Conservation (phyloP, 2,888 invertebrate species). For the Margaritifera margaritifera region DNA sequence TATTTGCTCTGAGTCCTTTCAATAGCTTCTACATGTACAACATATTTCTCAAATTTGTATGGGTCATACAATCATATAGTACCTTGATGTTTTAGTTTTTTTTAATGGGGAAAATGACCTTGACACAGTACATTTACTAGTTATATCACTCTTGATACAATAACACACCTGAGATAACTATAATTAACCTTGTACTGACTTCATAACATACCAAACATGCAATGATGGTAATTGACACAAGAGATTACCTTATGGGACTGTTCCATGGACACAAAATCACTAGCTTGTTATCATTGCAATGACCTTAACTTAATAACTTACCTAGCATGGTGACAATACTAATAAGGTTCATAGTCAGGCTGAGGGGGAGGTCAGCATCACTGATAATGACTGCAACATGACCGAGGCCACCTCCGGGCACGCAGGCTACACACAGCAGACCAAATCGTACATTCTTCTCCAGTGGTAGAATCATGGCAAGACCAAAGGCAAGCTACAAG, state of each 20-base stretch:
- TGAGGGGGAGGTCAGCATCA: slow-evolving; percentile 65
- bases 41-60: no score
- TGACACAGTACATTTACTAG: no score
- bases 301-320: slow-evolving; percentile 31
- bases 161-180: no score
- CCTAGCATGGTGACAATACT: slow-evolving; percentile 66
- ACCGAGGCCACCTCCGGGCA: slow-evolving; percentile 71
- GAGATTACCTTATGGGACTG: background rate
- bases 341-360: slow-evolving; percentile 66
- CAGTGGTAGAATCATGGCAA: slow-evolving; percentile 61
- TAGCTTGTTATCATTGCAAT: no score
- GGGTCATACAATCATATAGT: no score
- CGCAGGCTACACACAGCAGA: slow-evolving; percentile 67
- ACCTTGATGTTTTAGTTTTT: no score
- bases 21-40: no score
- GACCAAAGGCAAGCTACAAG: slow-evolving; percentile 65
- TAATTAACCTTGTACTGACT: background rate
- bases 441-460: slow-evolving; percentile 65
- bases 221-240: slow-evolving; percentile 3
- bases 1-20: no score
- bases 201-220: background rate
- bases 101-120: no score
- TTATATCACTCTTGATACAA: no score
- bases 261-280: no score
- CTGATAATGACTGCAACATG: slow-evolving; percentile 69